These are phyloP conservation scores for Rhizomys pruinosus DNA, from an alignment of 2,113 vertebrate genomes.

Conservation along the genomic window DNA sequence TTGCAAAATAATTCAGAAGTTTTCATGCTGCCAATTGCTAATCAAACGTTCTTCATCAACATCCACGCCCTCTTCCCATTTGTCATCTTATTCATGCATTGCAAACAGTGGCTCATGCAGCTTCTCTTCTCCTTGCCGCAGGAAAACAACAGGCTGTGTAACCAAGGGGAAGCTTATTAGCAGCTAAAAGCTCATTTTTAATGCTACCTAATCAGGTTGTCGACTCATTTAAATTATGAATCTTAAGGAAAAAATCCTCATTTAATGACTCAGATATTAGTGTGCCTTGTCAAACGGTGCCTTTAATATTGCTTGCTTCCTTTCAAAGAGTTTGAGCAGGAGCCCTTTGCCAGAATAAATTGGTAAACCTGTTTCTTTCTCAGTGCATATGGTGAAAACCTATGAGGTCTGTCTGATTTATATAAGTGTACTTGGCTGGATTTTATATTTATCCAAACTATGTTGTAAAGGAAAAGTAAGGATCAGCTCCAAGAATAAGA, in stretches of 20 bases:
- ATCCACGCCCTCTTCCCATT: conserved; percentile 77
- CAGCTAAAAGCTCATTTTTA: conserved; percentile 77
- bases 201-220: conserved; percentile 72
- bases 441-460: conserved; percentile 62
- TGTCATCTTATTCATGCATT: conserved; percentile 62
- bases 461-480: conserved; percentile 35
- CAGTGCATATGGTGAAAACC: conserved; percentile 78
- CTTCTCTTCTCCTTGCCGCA: conserved; percentile 58
- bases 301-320: conserved; percentile 65
- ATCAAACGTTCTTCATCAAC: conserved; percentile 78
- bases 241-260: conserved; percentile 50
- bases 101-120: conserved; percentile 65
- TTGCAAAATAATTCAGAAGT: conserved; percentile 80
- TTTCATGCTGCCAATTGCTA: conserved; percentile 79
- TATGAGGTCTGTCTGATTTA: conserved; percentile 75
- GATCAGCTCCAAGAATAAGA: conserved; percentile 58
- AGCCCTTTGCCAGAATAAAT: conserved; percentile 70
- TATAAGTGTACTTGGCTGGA: conserved; percentile 67
- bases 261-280: conserved; percentile 71
- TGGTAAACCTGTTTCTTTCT: conserved; percentile 77
- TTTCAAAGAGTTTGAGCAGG: conserved; percentile 60
- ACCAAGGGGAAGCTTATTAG: conserved; percentile 74
- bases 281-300: conserved; percentile 51
- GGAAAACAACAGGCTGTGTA: conserved; percentile 77
- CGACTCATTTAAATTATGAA: conserved; percentile 69